Base-by-base conservation (phyloP, 1,140 invertebrate genomes). In the Cylas formicarius region DNA sequence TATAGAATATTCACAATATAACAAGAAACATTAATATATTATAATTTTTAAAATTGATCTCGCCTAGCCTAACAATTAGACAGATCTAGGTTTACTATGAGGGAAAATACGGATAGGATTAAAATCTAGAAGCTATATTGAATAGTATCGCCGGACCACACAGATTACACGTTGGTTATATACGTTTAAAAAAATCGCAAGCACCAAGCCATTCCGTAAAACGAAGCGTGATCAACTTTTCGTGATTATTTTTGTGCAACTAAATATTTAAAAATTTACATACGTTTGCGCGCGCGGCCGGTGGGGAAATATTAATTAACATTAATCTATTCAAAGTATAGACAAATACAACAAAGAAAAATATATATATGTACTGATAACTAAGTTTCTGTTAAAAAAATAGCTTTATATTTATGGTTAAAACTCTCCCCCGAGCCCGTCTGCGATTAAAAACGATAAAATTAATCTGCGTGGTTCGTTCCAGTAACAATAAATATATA, bases 1-100 rank as follows among this genome's bases (percentile, higher is more conserved):
- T 52, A 65, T 66, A 66, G 60, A 63, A 65, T 65, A 59, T 65
- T 61, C 53, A 63, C 57, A 56, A 60, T 57, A 57, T 64, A 67
- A 67, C 64, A 63, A 62, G 64, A 64, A 67, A 67, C 63, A 67
- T 67, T 67, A 61, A 65, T 63, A 65, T 62, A 64, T 58, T 55
- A 57, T 60, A 61, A 61, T 60, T 52, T 41, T 56, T 58, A 46
- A 58, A 61, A 61, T 56, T 56, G 58, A 63, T 63, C 60, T 58
- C 57, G 52, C 39, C 56, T 62, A 58, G 50, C 38, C 63, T 62
- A 65, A 64, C 61, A 66, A 55, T 56, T 42, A 62, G 60, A 63
- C 58, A 63, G 60, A 63, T 60, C 61, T 63, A 62, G 44, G 53
- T 40, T 56, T 58, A 58, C 27, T 28, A 50, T 52, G 42, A 58